These are phyloP conservation scores for Drosophila meridiana DNA, from an alignment of 2,888 invertebrate genomes.

Conservation along the genomic window DNA sequence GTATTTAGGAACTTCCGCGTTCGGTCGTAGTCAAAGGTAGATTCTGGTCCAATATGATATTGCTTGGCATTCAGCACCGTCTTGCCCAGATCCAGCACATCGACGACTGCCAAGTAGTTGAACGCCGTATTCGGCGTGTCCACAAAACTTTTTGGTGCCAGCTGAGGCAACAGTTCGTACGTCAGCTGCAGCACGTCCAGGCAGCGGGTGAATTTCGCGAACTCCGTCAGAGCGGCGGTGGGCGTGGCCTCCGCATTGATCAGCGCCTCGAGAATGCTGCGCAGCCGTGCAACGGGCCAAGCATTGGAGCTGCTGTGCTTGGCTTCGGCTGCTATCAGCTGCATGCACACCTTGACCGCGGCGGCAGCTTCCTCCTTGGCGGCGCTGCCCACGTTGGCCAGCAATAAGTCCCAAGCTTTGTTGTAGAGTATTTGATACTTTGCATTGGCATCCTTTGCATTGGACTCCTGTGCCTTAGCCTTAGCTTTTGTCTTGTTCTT, in stretches of 20 bases:
- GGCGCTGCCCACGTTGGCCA: conserved; percentile 70
- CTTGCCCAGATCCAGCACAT: conserved; percentile 86
- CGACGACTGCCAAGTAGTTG: conserved; percentile 88
- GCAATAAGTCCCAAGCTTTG: conserved; percentile 87
- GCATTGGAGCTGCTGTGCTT: conserved; percentile 86
- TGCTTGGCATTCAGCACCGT: conserved; percentile 66
- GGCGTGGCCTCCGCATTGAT: conserved; percentile 88
- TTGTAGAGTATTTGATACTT: conserved; percentile 87
- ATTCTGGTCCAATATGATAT: conserved; percentile 73
- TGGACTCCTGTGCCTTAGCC: not conserved
- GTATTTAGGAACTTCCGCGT: conserved; percentile 88
- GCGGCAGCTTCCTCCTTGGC: conserved; percentile 85
- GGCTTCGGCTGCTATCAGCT: conserved; percentile 90
- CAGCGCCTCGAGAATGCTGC: conserved; percentile 88
- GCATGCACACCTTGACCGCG: conserved; percentile 90
- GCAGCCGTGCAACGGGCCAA: conserved; percentile 88
- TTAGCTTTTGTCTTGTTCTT: not conserved
- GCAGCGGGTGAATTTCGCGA: conserved; percentile 91
- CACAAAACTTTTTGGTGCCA: conserved; percentile 86
- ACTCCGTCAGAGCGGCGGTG: conserved; percentile 88
- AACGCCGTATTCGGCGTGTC: conserved; percentile 86
- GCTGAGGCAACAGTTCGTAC: conserved; percentile 87
- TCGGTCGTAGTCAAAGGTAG: conserved; percentile 86
- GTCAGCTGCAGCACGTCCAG: conserved; percentile 91
- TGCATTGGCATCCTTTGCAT: not conserved